Evolutionary conservation across 2,113 vertebrate genomes (phyloP).

Genomic region (Epinephelus lanceolatus): DNA sequence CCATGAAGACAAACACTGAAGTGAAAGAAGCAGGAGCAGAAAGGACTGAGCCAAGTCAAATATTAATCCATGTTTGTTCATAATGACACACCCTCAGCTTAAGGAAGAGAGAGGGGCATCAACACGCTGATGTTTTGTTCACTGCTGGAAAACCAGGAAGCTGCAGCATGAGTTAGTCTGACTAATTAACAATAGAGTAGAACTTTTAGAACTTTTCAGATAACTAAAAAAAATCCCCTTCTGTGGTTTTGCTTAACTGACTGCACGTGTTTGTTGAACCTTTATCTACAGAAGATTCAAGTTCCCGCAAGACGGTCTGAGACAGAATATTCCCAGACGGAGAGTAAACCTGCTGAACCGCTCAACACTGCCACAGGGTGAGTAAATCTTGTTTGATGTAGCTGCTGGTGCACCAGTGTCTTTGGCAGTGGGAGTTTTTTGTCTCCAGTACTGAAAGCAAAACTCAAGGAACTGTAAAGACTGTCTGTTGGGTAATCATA

Average conservation of each 20-base stretch:
- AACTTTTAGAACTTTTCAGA: conserved; percentile 64
- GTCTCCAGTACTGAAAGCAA: background rate
- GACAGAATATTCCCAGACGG: conserved; percentile 55
- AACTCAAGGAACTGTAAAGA: background rate
- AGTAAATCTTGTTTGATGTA: conserved; percentile 40
- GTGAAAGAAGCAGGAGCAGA: conserved; percentile 42
- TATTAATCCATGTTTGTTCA: conserved; percentile 81
- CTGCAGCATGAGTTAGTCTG: conserved; percentile 20
- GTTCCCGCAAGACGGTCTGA: conserved; percentile 65
- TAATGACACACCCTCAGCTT: conserved; percentile 79
- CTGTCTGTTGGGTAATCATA: background rate
- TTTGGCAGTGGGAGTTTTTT: background rate
- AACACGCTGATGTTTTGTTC: conserved; percentile 11
- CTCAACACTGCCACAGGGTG: conserved; percentile 68
- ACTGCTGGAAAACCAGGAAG: conserved; percentile 35
- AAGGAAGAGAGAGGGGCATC: conserved; percentile 50
- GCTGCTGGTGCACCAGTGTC: background rate
- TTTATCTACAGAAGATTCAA: conserved; percentile 75
- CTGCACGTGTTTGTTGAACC: conserved; percentile 30
- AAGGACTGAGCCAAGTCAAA: conserved; percentile 77
- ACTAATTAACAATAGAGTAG: conserved; percentile 64
- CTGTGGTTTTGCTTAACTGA: conserved; percentile 25
- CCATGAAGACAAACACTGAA: conserved; percentile 57
- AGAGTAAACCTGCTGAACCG: conserved; percentile 62
- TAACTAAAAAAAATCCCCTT: conserved; percentile 47